phyloP scores from a whole-genome alignment of 2,888 invertebrate species.

The Agrotis exclamationis region DNA sequence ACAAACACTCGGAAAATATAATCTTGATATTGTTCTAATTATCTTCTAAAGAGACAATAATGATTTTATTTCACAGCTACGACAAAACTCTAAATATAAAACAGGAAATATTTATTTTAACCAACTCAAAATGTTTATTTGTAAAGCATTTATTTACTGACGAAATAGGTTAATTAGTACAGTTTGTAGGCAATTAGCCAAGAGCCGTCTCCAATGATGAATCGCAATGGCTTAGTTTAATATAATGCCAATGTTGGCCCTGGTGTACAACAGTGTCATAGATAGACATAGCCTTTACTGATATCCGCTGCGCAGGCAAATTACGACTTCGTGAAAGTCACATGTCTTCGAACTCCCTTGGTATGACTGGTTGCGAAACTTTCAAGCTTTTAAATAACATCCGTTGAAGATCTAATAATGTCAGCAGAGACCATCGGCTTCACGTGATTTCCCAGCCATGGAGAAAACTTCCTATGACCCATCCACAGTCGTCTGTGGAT shows the following conservation, averaged over 20 bases:
- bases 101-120: slow-evolving; percentile 43
- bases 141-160: slow-evolving; percentile 47
- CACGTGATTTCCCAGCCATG: no score
- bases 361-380: no score
- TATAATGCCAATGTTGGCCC: slow-evolving; percentile 18
- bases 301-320: no score
- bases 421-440: no score
- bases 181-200: slow-evolving; percentile 52
- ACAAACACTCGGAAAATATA: not conserved
- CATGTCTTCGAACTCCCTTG: no score
- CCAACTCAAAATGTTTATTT: slow-evolving; percentile 48
- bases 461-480: no score
- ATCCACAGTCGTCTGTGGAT: no score
- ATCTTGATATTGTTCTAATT: not conserved
- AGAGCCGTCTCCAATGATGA: slow-evolving; percentile 24
- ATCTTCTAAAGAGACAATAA: not conserved
- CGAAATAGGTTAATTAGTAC: slow-evolving; percentile 56
- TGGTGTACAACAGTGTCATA: not conserved
- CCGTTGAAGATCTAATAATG: no score
- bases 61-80: not conserved
- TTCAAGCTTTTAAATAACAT: no score
- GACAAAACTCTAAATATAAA: slow-evolving; percentile 12
- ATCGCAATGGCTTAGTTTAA: slow-evolving; percentile 7
- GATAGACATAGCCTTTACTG: no score
- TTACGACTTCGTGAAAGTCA: no score